Evolutionary conservation across 2,797 vertebrate species (phyloP).

Genomic region (Cephalopachus bancanus): DNA sequence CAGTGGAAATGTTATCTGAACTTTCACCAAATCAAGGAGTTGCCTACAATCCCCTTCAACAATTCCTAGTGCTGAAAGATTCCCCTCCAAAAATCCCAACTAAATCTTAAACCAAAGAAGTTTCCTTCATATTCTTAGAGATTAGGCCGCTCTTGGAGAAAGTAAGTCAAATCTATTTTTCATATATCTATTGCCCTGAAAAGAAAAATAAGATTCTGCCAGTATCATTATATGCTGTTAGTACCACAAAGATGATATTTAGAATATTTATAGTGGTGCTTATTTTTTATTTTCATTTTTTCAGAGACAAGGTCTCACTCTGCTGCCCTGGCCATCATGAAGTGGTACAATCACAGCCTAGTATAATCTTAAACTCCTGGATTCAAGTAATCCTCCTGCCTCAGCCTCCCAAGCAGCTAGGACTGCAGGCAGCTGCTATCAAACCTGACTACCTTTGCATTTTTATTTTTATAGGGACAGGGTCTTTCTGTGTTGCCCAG

Average conservation of each 20-base stretch:
- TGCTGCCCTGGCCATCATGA: no score
- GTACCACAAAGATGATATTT: background rate
- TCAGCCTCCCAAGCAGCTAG: no score
- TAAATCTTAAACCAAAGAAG: background rate
- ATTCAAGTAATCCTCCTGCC: no score
- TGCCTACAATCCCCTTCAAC: background rate
- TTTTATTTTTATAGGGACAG: no score
- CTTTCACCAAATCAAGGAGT: background rate
- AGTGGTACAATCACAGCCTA: no score
- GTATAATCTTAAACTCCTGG: no score
- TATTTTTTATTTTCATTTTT: no score
- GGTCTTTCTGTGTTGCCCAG: no score
- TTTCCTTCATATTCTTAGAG: background rate
- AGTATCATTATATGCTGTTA: background rate
- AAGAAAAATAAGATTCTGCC: background rate
- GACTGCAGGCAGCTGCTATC: no score
- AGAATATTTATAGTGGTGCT: background rate
- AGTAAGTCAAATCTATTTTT: slow-evolving; percentile 27
- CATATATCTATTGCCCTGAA: background rate
- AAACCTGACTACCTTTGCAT: no score
- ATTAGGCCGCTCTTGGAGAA: background rate
- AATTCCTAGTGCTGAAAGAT: background rate
- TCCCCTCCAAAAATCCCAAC: background rate
- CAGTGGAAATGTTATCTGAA: background rate
- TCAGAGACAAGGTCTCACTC: no score